Conservation (phyloP, 37 sponge, comb jelly and placozoan species). For the Aphrocallistes beatrix region DNA sequence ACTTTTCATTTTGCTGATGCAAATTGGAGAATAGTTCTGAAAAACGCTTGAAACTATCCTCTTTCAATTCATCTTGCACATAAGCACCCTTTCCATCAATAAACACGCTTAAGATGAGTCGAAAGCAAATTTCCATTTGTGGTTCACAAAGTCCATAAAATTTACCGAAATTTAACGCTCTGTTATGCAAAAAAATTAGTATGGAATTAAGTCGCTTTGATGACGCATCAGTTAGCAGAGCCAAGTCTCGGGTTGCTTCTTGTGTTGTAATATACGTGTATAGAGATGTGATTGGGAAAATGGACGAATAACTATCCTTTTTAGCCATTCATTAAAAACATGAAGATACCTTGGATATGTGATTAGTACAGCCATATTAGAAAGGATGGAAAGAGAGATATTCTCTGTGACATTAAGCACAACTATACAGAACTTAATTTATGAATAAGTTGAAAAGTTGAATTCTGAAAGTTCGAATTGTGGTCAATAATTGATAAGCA, state of each 20-base stretch:
- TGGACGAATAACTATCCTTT: neutral
- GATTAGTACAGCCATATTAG: no score
- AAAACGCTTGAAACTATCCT: neutral
- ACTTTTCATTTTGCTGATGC: neutral
- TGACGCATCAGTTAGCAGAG: neutral
- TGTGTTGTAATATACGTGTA: neutral
- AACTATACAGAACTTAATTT: no score
- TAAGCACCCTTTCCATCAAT: neutral
- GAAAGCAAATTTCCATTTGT: neutral
- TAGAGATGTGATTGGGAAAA: neutral
- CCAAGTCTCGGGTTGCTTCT: neutral
- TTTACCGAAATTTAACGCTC: neutral
- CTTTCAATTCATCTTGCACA: neutral
- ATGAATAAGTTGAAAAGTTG: no score
- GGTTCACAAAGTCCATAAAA: neutral
- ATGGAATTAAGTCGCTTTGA: neutral
- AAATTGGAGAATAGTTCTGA: neutral
- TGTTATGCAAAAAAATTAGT: neutral
- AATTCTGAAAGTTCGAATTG: no score
- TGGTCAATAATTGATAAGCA: no score
- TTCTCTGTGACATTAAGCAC: no score
- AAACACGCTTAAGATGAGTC: neutral
- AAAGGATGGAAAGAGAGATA: no score
- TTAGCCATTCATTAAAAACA: neutral
- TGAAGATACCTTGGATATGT: no score